Percentiles rank a stretch among this genome's conserved stretches.
Evolutionary conservation across 2,113 vertebrate species (phyloP).

Genomic region (Phalacrocorax pelagicus): DNA sequence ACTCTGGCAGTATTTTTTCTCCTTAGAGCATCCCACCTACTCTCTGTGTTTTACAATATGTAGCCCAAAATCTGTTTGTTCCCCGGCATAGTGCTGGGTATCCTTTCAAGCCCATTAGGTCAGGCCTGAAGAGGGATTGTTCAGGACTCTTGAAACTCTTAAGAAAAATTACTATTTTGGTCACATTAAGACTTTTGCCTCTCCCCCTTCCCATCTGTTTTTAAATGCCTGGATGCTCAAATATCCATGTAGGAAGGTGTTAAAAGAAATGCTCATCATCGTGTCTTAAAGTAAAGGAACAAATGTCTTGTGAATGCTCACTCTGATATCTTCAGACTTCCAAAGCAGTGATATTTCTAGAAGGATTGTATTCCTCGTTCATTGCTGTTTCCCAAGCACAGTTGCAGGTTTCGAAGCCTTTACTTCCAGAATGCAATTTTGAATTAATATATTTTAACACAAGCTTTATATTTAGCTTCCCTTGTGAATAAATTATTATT

Average conservation of each 20-base stretch:
- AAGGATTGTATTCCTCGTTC: neutral
- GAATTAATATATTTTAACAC: neutral
- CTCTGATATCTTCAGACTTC: constrained; percentile 41
- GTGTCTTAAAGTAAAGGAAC: constrained; percentile 31
- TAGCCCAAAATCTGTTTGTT: neutral
- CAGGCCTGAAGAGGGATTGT: neutral
- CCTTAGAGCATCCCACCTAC: neutral
- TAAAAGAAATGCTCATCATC: constrained; percentile 51
- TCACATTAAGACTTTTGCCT: constrained; percentile 36
- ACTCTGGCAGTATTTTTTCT: neutral
- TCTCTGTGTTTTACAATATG: neutral
- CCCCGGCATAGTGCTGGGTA: neutral
- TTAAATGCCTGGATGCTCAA: constrained; percentile 51
- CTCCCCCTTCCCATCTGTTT: constrained; percentile 60
- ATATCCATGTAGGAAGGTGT: constrained; percentile 55
- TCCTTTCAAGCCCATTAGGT: neutral
- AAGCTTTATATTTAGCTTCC: neutral
- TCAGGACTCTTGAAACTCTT: neutral
- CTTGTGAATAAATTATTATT: neutral
- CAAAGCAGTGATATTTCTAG: constrained; percentile 9
- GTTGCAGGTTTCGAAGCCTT: neutral
- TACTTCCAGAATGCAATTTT: neutral
- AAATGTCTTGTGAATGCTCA: constrained; percentile 38
- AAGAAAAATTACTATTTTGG: constrained; percentile 5
- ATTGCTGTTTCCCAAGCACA: neutral